Conservation (phyloP, 2,888 invertebrate species). For the Griposia aprilina region DNA sequence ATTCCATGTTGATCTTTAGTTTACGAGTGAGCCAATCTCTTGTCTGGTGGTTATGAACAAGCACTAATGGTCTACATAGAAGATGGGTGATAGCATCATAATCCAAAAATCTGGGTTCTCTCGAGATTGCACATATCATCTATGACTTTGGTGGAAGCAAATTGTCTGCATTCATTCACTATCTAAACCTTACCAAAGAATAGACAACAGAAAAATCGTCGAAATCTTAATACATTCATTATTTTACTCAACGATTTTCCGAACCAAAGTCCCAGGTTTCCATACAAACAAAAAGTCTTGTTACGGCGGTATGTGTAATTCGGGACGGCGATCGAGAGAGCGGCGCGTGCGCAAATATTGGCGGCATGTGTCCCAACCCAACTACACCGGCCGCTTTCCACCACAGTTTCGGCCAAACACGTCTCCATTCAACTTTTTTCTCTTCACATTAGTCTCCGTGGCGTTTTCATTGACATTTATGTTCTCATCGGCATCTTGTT, state of each 20-base stretch:
- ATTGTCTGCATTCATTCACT: not conserved
- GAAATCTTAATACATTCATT: not conserved
- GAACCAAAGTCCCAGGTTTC: slow-evolving; percentile 17
- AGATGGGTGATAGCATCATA: not conserved
- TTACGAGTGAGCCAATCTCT: not conserved
- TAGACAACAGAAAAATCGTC: not conserved
- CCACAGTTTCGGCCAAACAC: slow-evolving; percentile 67
- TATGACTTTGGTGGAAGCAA: not conserved
- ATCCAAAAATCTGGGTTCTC: not conserved
- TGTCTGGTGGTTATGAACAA: not conserved
- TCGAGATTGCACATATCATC: not conserved
- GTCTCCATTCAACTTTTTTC: slow-evolving; percentile 69
- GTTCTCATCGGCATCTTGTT: slow-evolving; percentile 54
- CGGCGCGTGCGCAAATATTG: slow-evolving; percentile 62
- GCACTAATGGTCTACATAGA: not conserved
- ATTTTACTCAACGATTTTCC: slow-evolving; percentile 3
- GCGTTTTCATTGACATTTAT: slow-evolving; percentile 62
- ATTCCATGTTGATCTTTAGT: not conserved
- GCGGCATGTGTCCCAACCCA: slow-evolving; percentile 47
- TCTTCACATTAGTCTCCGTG: slow-evolving; percentile 51
- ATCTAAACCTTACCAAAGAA: not conserved
- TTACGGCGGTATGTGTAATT: slow-evolving; percentile 47
- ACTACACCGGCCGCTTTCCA: slow-evolving; percentile 67
- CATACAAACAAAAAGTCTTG: slow-evolving; percentile 47
- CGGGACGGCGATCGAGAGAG: slow-evolving; percentile 58